Percentiles rank a stretch among this genome's conserved stretches.
These are phyloP conservation scores for Heliconius hewitsoni DNA, from an alignment of 1,140 invertebrate species.

Conservation along the genomic window DNA sequence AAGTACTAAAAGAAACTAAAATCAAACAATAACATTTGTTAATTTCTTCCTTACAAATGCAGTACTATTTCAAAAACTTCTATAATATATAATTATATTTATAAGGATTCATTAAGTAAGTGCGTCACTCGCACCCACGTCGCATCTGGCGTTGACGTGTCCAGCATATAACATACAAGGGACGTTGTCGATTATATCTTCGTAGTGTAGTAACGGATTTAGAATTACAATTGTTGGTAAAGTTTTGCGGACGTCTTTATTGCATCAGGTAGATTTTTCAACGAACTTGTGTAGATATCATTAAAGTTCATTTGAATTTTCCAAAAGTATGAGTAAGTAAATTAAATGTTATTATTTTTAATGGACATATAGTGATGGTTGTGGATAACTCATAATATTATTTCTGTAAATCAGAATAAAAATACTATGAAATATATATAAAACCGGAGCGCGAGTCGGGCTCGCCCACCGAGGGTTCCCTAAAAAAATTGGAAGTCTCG, in stretches of 20 bases:
- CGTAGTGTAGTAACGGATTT: constrained; percentile 11
- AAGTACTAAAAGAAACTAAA: no score
- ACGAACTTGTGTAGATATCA: background rate
- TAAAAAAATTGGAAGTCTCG: no score
- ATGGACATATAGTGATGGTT: background rate
- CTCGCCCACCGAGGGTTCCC: no score
- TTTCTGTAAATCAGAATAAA: no score
- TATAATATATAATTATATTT: background rate
- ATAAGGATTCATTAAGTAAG: constrained; percentile 14
- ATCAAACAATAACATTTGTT: no score
- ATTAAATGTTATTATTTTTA: background rate
- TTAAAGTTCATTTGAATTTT: background rate
- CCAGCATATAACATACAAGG: background rate
- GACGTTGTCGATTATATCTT: background rate
- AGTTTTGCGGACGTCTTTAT: background rate
- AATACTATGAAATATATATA: no score
- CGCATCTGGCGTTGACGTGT: constrained; percentile 4
- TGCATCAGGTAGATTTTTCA: background rate
- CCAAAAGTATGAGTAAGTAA: background rate
- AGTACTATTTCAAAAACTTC: background rate
- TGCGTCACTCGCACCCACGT: background rate
- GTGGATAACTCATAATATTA: no score
- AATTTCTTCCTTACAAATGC: no score
- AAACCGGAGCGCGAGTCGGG: no score
- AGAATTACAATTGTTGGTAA: background rate